Evolutionary conservation across 2,797 vertebrate genomes (phyloP).

Genomic region (Lophius americanus): DNA sequence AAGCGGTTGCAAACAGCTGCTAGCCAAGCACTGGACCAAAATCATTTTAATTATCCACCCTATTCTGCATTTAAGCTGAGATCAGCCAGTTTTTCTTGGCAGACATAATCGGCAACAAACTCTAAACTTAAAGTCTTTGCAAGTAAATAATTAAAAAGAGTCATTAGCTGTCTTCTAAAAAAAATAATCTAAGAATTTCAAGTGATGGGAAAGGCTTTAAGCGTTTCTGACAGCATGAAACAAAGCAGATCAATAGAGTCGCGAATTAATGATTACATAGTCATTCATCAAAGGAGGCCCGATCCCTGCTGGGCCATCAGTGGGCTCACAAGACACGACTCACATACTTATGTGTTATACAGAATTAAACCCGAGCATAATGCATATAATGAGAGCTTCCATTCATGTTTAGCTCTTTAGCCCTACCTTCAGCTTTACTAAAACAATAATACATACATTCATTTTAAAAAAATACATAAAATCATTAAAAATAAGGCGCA

Average conservation of each 20-base stretch:
- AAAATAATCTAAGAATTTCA: constrained; percentile 12
- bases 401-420: not conserved
- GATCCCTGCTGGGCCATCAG: not conserved
- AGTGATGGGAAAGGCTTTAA: constrained; percentile 16
- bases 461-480: not conserved
- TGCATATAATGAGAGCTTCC: not conserved
- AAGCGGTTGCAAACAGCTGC: constrained; percentile 59
- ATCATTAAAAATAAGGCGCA: no score
- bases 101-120: constrained; percentile 26
- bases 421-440: not conserved
- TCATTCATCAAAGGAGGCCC: constrained; percentile 16
- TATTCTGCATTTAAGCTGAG: constrained; percentile 50
- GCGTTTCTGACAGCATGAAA: constrained; percentile 16
- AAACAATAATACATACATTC: no score
- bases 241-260: constrained; percentile 21
- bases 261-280: constrained; percentile 23
- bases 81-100: constrained; percentile 40
- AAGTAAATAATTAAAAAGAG: constrained; percentile 45
- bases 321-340: not conserved
- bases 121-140: constrained; percentile 32
- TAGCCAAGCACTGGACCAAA: constrained; percentile 53
- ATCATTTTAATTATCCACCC: constrained; percentile 63
- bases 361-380: not conserved
- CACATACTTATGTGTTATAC: not conserved
- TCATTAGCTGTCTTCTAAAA: constrained; percentile 28